phyloP scores from a whole-genome alignment of 2,113 vertebrate genomes.

The Scatophagus argus region DNA sequence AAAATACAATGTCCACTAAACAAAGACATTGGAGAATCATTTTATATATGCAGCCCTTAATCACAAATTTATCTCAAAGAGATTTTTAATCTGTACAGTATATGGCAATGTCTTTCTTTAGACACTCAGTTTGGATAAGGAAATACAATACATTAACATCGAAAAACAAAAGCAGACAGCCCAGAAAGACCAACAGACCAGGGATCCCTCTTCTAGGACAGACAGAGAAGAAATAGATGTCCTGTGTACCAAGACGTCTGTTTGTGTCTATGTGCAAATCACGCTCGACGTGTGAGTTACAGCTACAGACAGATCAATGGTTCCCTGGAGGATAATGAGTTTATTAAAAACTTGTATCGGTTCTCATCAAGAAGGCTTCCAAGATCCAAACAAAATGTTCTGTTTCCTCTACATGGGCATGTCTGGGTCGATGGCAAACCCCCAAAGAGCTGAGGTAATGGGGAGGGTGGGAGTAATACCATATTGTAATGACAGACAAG shows the following conservation, averaged over 20 bases:
- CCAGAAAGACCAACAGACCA: not conserved
- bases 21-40: not conserved
- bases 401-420: constrained; percentile 65
- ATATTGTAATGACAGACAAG: constrained; percentile 76
- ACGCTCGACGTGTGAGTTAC: not conserved
- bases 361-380: constrained; percentile 30
- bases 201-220: not conserved
- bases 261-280: not conserved
- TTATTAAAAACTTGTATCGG: constrained; percentile 37
- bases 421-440: constrained; percentile 36
- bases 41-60: not conserved
- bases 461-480: constrained; percentile 50
- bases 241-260: not conserved
- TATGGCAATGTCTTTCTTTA: not conserved
- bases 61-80: not conserved
- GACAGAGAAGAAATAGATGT: not conserved
- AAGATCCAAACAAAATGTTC: constrained; percentile 47
- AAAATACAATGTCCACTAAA: constrained; percentile 37
- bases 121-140: not conserved
- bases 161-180: not conserved
- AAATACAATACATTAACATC: not conserved
- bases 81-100: not conserved
- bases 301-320: constrained; percentile 2
- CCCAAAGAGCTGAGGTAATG: constrained; percentile 55
- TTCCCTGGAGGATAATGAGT: constrained; percentile 28